These are phyloP conservation scores for Gobiocypris rarus DNA, from an alignment of 2,113 vertebrate species.

Conservation along the genomic window DNA sequence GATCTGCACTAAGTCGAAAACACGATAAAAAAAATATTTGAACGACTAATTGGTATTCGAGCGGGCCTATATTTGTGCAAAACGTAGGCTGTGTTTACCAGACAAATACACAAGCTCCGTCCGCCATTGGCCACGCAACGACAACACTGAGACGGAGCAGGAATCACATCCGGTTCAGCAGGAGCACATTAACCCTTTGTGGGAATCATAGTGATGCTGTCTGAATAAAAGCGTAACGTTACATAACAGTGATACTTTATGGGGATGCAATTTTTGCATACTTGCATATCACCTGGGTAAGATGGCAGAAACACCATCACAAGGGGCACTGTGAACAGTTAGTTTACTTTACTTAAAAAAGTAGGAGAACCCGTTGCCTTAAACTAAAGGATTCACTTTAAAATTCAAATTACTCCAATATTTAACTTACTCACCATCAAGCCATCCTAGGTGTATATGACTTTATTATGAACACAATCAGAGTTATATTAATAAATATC, in stretches of 20 bases:
- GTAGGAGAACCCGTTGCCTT: too few relatives aligned
- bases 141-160: background rate
- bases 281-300: background rate
- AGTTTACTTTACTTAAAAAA: too few relatives aligned
- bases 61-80: background rate
- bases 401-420: too few relatives aligned
- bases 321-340: too few relatives aligned
- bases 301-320: background rate
- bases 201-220: background rate
- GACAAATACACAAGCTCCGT: background rate
- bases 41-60: background rate
- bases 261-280: background rate
- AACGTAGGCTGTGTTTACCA: background rate
- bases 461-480: too few relatives aligned
- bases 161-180: slow-evolving; percentile 21
- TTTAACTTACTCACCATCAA: too few relatives aligned
- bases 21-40: background rate
- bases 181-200: background rate
- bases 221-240: background rate
- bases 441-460: too few relatives aligned
- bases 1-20: background rate
- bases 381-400: too few relatives aligned
- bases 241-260: background rate
- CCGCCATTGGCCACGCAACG: background rate
- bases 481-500: too few relatives aligned